A percentile compares a stretch with the other conserved stretches of the same genome.
Conservation (phyloP, 2,888 invertebrate species). For the Buathra laborator region DNA sequence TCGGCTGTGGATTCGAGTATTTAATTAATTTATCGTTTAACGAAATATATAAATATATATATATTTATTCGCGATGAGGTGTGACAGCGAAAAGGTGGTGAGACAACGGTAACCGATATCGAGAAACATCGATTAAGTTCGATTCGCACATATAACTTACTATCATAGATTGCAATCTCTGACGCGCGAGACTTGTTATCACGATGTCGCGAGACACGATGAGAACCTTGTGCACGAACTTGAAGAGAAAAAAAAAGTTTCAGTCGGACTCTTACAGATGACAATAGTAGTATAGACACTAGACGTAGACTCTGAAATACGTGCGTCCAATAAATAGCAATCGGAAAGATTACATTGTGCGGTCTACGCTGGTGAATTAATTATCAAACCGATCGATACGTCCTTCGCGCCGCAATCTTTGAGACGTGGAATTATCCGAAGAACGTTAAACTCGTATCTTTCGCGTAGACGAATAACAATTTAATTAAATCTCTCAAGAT, state of each 20-base stretch:
- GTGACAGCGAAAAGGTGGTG: neutral
- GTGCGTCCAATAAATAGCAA: neutral
- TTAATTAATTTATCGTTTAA: neutral
- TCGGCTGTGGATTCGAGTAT: neutral
- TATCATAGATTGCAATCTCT: constrained; percentile 5
- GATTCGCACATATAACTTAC: constrained; percentile 4
- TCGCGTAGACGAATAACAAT: neutral
- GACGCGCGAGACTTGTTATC: constrained; percentile 17
- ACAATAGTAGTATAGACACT: constrained; percentile 4
- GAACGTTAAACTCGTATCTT: neutral
- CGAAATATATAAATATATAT: too few relatives aligned
- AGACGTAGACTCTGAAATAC: neutral
- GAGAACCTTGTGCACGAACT: constrained; percentile 11
- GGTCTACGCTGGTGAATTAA: neutral
- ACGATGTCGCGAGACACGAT: constrained; percentile 48
- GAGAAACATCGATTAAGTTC: neutral
- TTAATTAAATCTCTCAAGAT: neutral
- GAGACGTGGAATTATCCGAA: too few relatives aligned
- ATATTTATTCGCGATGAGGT: neutral
- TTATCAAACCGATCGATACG: neutral
- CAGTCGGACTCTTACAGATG: constrained; percentile 41
- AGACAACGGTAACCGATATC: neutral
- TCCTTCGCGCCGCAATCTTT: too few relatives aligned
- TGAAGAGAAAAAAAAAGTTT: constrained; percentile 59
- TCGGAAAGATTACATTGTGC: neutral